These are phyloP conservation scores for Calliopsis andreniformis DNA, from an alignment of 1,140 invertebrate species.

Conservation along the genomic window DNA sequence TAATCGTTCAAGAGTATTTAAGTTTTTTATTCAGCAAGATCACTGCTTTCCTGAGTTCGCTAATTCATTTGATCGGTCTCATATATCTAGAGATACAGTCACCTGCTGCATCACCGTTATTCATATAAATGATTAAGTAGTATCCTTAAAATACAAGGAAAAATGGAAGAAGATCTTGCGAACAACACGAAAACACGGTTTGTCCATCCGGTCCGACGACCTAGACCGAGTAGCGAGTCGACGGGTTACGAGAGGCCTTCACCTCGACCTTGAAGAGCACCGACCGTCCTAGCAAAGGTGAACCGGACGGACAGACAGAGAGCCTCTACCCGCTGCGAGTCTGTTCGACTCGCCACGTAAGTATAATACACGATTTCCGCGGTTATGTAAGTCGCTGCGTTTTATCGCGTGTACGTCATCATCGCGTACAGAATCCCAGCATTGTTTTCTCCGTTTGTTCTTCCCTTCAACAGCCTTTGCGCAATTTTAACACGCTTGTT, in stretches of 20 bases:
- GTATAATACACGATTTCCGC: conserved; percentile 69
- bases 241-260: conserved; percentile 71
- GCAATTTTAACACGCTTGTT: neutral
- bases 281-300: conserved; percentile 75
- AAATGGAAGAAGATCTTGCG: neutral
- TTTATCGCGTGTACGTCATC: conserved; percentile 46
- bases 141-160: neutral
- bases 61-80: too few relatives aligned
- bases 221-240: conserved; percentile 63
- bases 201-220: conserved; percentile 46
- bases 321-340: conserved; percentile 57
- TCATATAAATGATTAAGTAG: neutral
- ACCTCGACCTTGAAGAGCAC: conserved; percentile 76
- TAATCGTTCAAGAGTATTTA: too few relatives aligned
- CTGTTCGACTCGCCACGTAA: conserved; percentile 64
- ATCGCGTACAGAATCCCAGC: conserved; percentile 3
- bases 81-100: too few relatives aligned
- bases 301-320: conserved; percentile 67
- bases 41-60: too few relatives aligned
- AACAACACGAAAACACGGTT: conserved; percentile 25
- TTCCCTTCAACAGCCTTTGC: neutral
- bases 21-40: too few relatives aligned
- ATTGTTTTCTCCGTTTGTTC: conserved; percentile 15
- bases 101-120: too few relatives aligned
- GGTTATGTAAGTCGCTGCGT: conserved; percentile 66